A percentile compares a stretch with the other conserved stretches of the same genome.
These are phyloP conservation scores for Diprion similis DNA, from an alignment of 1,140 invertebrate species.

Conservation along the genomic window DNA sequence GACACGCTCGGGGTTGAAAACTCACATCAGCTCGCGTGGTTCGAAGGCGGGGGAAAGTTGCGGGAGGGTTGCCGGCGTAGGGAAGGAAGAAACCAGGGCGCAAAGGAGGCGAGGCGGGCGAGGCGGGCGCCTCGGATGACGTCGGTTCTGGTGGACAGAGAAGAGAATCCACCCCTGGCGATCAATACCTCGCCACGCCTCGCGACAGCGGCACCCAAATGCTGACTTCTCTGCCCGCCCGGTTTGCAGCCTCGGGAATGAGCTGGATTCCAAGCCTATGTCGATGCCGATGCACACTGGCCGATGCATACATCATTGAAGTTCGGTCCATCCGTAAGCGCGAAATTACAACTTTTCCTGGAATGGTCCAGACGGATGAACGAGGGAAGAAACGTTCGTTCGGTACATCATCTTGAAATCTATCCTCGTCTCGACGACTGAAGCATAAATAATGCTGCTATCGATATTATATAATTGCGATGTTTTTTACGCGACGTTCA, in stretches of 20 bases:
- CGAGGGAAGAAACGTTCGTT: too few relatives aligned
- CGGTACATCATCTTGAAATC: too few relatives aligned
- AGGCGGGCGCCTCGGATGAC: conserved; percentile 49
- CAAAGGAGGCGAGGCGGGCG: conserved; percentile 31
- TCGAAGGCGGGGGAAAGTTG: not conserved
- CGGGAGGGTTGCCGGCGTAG: conserved; percentile 18
- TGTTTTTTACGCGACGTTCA: too few relatives aligned
- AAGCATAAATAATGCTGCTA: too few relatives aligned
- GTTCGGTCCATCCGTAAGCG: too few relatives aligned
- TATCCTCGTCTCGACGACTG: too few relatives aligned
- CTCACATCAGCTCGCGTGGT: not conserved
- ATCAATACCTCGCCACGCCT: conserved; percentile 59
- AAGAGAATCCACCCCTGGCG: conserved; percentile 51
- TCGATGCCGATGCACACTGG: not conserved
- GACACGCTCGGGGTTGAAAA: not conserved
- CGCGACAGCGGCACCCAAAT: conserved; percentile 48
- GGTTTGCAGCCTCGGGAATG: conserved; percentile 24
- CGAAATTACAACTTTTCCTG: too few relatives aligned
- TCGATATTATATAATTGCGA: too few relatives aligned
- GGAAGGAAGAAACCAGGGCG: conserved; percentile 27
- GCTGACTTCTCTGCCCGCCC: conserved; percentile 43
- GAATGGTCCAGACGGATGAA: too few relatives aligned
- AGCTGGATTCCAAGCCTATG: not conserved
- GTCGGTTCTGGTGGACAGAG: conserved; percentile 38
- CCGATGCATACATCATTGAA: not conserved